These are phyloP conservation scores for Tenualosa ilisha DNA, from an alignment of 2,797 vertebrate species.

Conservation along the genomic window DNA sequence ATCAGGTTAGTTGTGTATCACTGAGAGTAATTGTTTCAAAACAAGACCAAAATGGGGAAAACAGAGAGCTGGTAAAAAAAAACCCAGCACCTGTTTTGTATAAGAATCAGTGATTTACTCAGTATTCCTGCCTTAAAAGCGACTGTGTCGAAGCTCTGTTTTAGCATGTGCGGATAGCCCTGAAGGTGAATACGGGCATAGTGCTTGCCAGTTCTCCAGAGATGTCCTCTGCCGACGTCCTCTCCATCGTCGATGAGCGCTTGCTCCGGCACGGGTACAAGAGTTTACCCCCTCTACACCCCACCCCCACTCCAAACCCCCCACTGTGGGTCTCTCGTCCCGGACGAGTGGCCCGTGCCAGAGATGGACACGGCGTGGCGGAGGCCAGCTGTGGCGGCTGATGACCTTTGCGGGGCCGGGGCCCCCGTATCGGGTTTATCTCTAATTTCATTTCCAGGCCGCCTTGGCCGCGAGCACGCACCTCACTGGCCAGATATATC, in stretches of 20 bases:
- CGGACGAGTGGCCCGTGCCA: conserved; percentile 14
- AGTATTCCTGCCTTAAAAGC: not conserved
- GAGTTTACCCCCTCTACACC: not conserved
- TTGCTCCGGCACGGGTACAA: not conserved
- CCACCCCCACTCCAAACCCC: not conserved
- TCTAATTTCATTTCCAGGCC: conserved; percentile 65
- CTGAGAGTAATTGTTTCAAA: not conserved
- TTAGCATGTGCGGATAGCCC: not conserved
- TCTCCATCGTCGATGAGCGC: not conserved
- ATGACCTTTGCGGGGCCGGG: conserved; percentile 48
- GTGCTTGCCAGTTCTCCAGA: conserved; percentile 64
- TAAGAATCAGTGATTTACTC: not conserved
- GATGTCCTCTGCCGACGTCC: conserved; percentile 53
- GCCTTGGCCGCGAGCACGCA: conserved; percentile 51
- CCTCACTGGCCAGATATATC: conserved; percentile 46
- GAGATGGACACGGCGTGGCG: conserved; percentile 28
- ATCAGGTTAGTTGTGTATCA: not conserved
- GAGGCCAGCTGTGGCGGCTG: conserved; percentile 54
- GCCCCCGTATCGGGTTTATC: conserved; percentile 56
- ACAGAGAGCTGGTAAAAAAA: not conserved
- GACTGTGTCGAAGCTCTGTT: not conserved
- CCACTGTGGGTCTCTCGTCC: not conserved
- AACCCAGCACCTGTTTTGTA: not conserved
- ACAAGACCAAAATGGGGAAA: not conserved
- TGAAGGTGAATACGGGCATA: conserved; percentile 38